Evolutionary conservation across 2,113 vertebrate species (phyloP).

Genomic region (Charadrius vociferus): DNA sequence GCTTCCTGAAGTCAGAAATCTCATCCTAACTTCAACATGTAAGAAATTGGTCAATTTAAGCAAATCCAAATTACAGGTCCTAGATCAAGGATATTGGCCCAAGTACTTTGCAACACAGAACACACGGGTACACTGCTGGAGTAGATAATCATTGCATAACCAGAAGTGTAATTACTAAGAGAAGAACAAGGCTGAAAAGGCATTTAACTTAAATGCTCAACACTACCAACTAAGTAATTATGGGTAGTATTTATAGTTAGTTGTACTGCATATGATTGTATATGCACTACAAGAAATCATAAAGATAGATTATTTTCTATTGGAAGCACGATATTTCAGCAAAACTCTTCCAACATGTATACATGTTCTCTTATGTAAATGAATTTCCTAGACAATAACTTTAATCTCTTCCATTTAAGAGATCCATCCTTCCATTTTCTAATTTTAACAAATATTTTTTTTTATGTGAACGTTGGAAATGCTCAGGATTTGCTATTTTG

Average conservation of each 20-base stretch:
- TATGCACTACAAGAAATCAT: neutral
- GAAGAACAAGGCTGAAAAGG: neutral
- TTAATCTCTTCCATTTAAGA: neutral
- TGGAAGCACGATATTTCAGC: neutral
- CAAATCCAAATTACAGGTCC: neutral
- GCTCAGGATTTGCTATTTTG: neutral
- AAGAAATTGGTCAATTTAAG: neutral
- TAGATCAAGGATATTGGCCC: neutral
- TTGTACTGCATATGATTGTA: neutral
- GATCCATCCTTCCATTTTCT: neutral
- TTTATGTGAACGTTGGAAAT: neutral
- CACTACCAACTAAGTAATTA: neutral
- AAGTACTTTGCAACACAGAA: neutral
- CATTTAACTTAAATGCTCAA: neutral
- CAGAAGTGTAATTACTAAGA: neutral
- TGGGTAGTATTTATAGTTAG: neutral
- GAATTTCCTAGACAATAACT: neutral
- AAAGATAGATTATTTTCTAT: neutral
- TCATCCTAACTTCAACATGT: neutral
- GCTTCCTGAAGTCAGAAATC: neutral
- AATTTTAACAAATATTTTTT: neutral
- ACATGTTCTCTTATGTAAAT: neutral
- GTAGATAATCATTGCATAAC: neutral
- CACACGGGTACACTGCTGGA: neutral
- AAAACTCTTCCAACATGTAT: neutral